Base-by-base conservation (phyloP, 64 coral and sea anemone genomes). In the Actinia equina region DNA sequence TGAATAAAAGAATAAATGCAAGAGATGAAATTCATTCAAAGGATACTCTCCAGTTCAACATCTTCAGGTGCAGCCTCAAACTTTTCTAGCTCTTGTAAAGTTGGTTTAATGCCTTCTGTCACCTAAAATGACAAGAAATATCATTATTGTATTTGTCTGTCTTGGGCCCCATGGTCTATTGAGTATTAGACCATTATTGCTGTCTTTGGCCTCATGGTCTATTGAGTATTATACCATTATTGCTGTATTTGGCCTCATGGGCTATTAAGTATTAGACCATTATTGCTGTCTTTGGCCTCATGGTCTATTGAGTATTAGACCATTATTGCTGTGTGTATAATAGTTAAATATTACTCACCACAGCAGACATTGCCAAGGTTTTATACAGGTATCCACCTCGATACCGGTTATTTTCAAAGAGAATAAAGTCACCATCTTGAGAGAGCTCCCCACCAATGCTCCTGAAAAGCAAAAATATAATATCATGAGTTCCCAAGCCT, bases 331-430 rank as follows among this genome's bases (percentile, higher is more conserved):
- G 52, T n/a, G n/a, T n/a, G n/a, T n/a, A n/a, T n/a, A n/a, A n/a
- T n/a, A n/a, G n/a, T n/a, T 12, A 54, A 54, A 8, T 54, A 25
- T 7, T 54, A 17, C 95, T 98, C 84, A 98, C 96, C 70, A 98
- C 88, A 69, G 96, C 96, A 62, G 96, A 98, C 90, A 95, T 98
- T 43, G 96, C 96, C 59, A 98, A 82, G 8, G 87, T 98, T 85
- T 98, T 98, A 87, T 98, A 98, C 84, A 98, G 83, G 78, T 89
- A 98, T 83, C 96, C 96, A 58, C 87, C 93, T 76, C 96, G 92
- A 69, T 98, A 98, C 10, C 96, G 92, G 86, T 92, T 95, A 87
- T 92, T 87, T 95, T 98, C 96, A 94, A 98, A 98, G 17, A 98
- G 74, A 44, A 95, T 92, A 83, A 98, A 98, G 49, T 98, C 96